Percentiles rank a stretch among this genome's conserved stretches.
Evolutionary conservation across 2,113 vertebrate genomes (phyloP).

Genomic region (Syngnathus scovelli): DNA sequence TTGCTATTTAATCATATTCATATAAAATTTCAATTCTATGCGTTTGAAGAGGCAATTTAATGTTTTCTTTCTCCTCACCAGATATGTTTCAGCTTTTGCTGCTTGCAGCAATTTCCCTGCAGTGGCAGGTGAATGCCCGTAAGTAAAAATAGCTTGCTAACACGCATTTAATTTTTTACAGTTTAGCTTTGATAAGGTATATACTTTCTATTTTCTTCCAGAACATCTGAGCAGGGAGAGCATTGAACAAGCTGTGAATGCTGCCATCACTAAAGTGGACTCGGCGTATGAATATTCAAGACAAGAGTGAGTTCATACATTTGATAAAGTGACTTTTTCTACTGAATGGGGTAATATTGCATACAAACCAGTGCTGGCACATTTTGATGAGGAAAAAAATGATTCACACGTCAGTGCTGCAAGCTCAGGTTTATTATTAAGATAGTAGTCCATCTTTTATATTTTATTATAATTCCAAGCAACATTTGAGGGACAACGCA

Average conservation of each 20-base stretch:
- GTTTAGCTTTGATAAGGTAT: background rate
- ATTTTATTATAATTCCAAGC: background rate
- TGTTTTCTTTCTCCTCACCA: background rate
- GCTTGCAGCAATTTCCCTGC: background rate
- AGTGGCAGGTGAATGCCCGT: conserved; percentile 4
- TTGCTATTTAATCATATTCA: background rate
- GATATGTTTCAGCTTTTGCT: background rate
- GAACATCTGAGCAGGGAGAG: conserved; percentile 32
- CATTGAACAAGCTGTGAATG: conserved; percentile 60
- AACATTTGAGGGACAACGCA: background rate
- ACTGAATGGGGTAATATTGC: background rate
- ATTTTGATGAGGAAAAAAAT: background rate
- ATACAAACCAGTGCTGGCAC: background rate
- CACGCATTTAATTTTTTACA: background rate
- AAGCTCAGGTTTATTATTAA: too few species aligned
- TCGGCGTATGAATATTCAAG: conserved; percentile 70
- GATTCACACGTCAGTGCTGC: background rate
- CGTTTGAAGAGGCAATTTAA: background rate
- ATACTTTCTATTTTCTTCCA: conserved; percentile 3
- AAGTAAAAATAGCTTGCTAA: background rate
- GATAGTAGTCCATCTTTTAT: background rate
- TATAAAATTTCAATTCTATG: too few species aligned
- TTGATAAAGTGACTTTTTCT: background rate
- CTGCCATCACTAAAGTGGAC: conserved; percentile 73
- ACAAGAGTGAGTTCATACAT: conserved; percentile 35